phyloP scores from a whole-genome alignment of 2,888 invertebrate species.

The Prosapia bicincta region DNA sequence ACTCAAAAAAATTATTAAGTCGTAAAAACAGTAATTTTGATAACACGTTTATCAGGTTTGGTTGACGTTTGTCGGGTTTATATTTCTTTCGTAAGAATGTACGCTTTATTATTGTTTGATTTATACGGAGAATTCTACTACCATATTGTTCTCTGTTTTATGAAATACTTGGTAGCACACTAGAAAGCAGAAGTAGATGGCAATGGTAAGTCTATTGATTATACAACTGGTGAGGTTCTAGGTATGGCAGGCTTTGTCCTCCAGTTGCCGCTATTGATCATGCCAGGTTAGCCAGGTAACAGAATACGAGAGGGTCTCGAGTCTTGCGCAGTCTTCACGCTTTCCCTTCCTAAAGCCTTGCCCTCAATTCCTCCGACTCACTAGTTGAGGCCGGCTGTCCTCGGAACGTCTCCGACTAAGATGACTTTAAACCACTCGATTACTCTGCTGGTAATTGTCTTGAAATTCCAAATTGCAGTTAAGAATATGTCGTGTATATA shows the following conservation, averaged over 20 bases:
- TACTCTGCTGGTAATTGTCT: background rate
- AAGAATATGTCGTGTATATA: no score
- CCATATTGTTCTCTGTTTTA: no score
- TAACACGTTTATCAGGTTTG: no score
- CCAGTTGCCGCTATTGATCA: background rate
- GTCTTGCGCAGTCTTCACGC: background rate
- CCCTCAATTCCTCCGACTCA: background rate
- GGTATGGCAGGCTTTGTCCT: background rate
- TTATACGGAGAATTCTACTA: no score
- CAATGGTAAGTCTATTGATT: background rate
- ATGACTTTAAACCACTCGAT: background rate
- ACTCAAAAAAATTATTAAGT: no score
- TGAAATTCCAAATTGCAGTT: no score
- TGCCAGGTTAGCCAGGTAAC: slow-evolving; percentile 2
- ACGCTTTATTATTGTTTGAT: no score
- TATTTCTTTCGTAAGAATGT: no score
- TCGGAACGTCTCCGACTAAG: background rate
- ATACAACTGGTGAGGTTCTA: background rate
- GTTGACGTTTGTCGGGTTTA: no score
- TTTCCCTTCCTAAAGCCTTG: background rate
- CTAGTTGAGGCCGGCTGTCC: background rate
- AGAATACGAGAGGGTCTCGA: background rate
- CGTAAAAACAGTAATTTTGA: no score
- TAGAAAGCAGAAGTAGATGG: background rate
- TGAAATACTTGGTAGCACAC: no score